phyloP scores from a whole-genome alignment of 2,888 invertebrate species.

The Spisula subtruncata region DNA sequence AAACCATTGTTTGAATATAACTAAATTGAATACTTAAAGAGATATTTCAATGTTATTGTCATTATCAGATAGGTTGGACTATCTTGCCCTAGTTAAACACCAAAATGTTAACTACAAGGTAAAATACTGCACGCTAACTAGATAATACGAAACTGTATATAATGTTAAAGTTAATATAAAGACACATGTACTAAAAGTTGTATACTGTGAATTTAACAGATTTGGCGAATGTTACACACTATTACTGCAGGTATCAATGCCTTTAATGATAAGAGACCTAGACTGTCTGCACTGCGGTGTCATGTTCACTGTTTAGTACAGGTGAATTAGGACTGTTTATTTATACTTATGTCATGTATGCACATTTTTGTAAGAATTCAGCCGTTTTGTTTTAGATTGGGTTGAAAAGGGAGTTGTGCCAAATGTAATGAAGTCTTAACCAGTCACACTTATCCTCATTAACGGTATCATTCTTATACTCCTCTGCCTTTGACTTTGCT shows the following conservation, averaged over 20 bases:
- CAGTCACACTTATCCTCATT: no score
- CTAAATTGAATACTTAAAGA: not conserved
- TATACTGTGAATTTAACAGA: not conserved
- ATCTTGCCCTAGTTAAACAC: slow-evolving; percentile 1
- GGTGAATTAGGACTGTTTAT: no score
- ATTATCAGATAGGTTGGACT: no score
- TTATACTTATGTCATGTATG: no score
- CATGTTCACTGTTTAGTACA: no score
- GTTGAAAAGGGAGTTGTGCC: no score
- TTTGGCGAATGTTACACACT: not conserved
- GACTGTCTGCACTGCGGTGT: not conserved
- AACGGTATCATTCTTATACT: no score
- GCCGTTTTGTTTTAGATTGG: no score
- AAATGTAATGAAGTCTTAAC: no score
- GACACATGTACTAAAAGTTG: not conserved
- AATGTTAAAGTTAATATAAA: not conserved
- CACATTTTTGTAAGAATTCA: no score
- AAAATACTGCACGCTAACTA: slow-evolving; percentile 15
- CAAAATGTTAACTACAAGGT: not conserved
- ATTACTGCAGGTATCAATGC: not conserved
- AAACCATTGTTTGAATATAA: not conserved
- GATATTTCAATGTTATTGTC: not conserved
- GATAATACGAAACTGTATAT: not conserved
- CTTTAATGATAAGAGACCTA: not conserved
- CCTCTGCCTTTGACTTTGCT: no score